A percentile compares a stretch with the other conserved stretches of the same genome.
Evolutionary conservation across 2,113 vertebrate species (phyloP).

Genomic region (Ascaphus truei): DNA sequence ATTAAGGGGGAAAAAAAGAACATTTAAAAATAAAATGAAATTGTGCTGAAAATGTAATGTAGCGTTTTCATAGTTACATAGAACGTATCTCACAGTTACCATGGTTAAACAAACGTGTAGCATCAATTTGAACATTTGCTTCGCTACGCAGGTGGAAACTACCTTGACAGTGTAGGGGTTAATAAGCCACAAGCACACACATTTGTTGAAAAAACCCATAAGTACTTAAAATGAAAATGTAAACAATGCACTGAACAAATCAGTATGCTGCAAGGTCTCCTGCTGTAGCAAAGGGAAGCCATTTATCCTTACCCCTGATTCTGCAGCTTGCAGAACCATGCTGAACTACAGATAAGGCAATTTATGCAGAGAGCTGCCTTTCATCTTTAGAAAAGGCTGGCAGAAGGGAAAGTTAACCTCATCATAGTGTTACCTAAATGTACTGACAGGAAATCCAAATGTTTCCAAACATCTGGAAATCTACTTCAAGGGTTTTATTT

Average conservation of each 20-base stretch:
- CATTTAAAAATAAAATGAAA: no score
- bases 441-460: conserved; percentile 62
- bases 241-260: neutral
- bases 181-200: neutral
- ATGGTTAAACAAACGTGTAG: no score
- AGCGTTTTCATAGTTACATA: no score
- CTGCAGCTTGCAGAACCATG: conserved; percentile 49
- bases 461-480: conserved; percentile 64
- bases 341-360: conserved; percentile 52
- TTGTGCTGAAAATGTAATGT: no score
- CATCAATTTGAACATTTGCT: no score
- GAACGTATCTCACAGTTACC: no score
- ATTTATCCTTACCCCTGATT: conserved; percentile 53
- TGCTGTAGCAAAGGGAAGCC: conserved; percentile 39
- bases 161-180: no score
- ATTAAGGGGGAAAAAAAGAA: no score
- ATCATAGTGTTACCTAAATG: conserved; percentile 61
- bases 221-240: neutral
- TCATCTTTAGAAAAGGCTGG: conserved; percentile 55
- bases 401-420: conserved; percentile 61
- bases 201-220: neutral
- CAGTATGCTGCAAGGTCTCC: neutral
- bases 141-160: neutral
- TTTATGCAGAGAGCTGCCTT: conserved; percentile 54
- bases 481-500: conserved; percentile 52